These are phyloP conservation scores for Percopsis transmontana DNA, from an alignment of 2,113 vertebrate genomes.

Conservation along the genomic window DNA sequence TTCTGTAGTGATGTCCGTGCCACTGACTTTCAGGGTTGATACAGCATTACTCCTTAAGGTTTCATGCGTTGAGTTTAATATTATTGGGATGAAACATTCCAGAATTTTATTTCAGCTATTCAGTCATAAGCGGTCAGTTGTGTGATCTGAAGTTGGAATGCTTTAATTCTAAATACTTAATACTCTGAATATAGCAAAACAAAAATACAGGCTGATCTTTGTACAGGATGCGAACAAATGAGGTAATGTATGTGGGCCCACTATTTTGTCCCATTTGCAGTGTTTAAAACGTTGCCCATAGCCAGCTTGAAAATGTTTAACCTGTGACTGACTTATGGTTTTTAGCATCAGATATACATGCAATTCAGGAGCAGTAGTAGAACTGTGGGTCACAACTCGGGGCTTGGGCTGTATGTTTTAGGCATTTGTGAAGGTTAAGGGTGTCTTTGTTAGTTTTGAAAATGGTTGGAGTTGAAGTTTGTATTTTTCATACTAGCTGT, in stretches of 20 bases:
- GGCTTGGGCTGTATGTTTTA: constrained; percentile 27
- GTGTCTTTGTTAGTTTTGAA: constrained; percentile 57
- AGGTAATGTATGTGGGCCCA: background rate
- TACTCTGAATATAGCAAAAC: background rate
- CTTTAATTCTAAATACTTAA: background rate
- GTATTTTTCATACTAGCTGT: constrained; percentile 65
- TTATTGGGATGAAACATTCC: constrained; percentile 56
- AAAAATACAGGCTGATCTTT: background rate
- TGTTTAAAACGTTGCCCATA: background rate
- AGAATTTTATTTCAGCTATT: constrained; percentile 14
- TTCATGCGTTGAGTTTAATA: background rate
- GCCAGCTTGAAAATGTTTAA: background rate
- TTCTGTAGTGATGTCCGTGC: background rate
- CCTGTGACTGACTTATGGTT: background rate
- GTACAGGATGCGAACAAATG: background rate
- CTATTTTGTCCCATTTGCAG: background rate
- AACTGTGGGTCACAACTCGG: constrained; percentile 38
- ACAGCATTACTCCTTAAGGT: background rate
- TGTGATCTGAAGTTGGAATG: background rate
- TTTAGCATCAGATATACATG: background rate
- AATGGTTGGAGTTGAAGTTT: constrained; percentile 53
- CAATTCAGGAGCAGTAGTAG: constrained; percentile 3
- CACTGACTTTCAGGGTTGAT: background rate
- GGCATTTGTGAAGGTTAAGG: constrained; percentile 33
- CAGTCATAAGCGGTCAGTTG: background rate